Evolutionary conservation across 2,797 vertebrate species (phyloP).

Genomic region (Eulemur albifrons): DNA sequence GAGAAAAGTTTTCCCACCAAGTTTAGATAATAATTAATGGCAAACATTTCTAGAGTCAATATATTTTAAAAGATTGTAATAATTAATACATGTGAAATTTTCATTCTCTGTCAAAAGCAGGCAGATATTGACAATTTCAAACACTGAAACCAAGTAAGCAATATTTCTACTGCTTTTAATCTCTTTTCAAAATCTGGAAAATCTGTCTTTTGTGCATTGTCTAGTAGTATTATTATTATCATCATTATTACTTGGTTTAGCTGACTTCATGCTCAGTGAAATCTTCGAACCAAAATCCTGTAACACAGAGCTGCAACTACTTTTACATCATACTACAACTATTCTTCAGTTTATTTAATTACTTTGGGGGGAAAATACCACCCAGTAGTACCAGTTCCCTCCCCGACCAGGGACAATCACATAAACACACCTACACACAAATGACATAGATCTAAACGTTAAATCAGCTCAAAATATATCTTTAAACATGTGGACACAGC

Average conservation of each 20-base stretch:
- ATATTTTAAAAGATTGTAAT: not conserved
- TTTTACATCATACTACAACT: not conserved
- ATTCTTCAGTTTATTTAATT: not conserved
- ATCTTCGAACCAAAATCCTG: not conserved
- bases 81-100: not conserved
- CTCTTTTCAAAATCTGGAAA: not conserved
- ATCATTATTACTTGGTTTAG: not conserved
- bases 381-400: not conserved
- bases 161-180: not conserved
- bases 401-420: not conserved
- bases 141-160: not conserved
- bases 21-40: not conserved
- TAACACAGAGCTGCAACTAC: not conserved
- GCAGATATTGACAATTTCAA: not conserved
- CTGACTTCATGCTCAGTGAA: not conserved
- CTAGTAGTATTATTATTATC: no score
- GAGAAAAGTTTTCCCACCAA: not conserved
- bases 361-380: not conserved
- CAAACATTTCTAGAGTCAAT: not conserved
- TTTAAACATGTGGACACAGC: not conserved
- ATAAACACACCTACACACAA: not conserved
- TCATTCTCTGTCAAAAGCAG: not conserved
- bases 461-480: not conserved
- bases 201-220: not conserved
- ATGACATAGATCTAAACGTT: not conserved